Base-by-base conservation (phyloP, 2,888 invertebrate genomes). In the Leptinotarsa peninsularis region DNA sequence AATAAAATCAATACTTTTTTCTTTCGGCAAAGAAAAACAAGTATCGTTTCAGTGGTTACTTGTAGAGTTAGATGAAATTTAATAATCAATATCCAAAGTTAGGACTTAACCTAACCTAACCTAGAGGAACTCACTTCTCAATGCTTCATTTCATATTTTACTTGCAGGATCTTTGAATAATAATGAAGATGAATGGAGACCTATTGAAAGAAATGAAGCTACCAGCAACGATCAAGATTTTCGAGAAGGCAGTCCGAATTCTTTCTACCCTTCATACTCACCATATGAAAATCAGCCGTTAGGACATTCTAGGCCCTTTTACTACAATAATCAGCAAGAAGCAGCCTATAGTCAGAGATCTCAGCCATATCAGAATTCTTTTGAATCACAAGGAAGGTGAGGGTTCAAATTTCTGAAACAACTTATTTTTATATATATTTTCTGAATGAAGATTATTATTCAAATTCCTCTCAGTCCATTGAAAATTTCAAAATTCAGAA, bases 251-350 rank as follows among this genome's bases (percentile, higher is more conserved):
- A 80, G 94, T 43, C 76, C 80, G 66, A 80, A 94, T 84, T 93
- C 92, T 67, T 95, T 94, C 88, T 95, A 94, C 88, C 95, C 95
- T 0, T 92, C 94, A 0, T 96, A 94, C 85, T 80, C 84, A 5
- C 81, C 84, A 4, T 86, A 84, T 71, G 79, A 85, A 68, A 93
- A 92, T 81, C 91, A 91, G 86, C 91, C 91, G 1, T 88, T 92
- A 76, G 92, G 93, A 43, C 91, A 92, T 79, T 91, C 92, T 0
- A 88, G 92, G 50, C 91, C 92, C 1, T 90, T 92, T 56, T 91
- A 91, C 73, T 91, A 90, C 77, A 78, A 75, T 23, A 78, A 74
- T 27, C 90, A 91, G 58, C 91, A 89, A 82, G 92, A 93, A 87
- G 91, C 86, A 78, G 92, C 92, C 0, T 91, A 91, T 83, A 92